A percentile compares a stretch with the other conserved stretches of the same genome.
Conservation (phyloP, 2,797 vertebrate species). For the Xiphophorus birchmanni region DNA sequence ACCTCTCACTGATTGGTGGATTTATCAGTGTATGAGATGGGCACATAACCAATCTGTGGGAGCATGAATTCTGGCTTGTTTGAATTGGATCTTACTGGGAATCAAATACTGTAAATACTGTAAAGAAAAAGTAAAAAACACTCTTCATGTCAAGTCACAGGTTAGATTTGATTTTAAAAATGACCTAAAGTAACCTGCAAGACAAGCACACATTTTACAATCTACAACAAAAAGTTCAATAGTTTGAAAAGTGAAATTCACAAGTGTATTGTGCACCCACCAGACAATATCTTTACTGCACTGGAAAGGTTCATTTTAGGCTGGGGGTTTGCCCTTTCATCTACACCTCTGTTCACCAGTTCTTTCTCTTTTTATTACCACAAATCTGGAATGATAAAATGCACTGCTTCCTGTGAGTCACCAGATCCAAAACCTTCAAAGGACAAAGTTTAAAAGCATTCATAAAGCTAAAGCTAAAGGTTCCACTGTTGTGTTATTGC, state of each 20-base stretch:
- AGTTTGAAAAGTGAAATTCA: neutral
- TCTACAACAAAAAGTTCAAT: neutral
- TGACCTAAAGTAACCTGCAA: neutral
- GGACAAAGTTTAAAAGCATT: conserved; percentile 33
- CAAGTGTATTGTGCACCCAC: neutral
- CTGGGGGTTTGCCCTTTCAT: conserved; percentile 13
- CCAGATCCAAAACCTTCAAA: conserved; percentile 33
- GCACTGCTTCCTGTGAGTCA: conserved; percentile 36
- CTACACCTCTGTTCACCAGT: conserved; percentile 1
- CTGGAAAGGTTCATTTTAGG: neutral
- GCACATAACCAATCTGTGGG: neutral
- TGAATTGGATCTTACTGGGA: neutral
- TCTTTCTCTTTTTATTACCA: conserved; percentile 34
- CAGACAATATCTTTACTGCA: neutral
- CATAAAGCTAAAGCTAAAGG: conserved; percentile 24
- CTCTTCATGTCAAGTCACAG: neutral
- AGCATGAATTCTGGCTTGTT: neutral
- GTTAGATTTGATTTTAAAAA: neutral
- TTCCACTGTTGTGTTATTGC: conserved; percentile 34
- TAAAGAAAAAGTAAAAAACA: neutral
- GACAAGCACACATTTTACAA: neutral
- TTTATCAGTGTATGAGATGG: neutral
- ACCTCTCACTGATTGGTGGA: neutral
- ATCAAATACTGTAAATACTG: neutral
- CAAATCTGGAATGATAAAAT: conserved; percentile 52